Conservation (phyloP, 1,140 invertebrate genomes). For the Hyles euphorbiae region DNA sequence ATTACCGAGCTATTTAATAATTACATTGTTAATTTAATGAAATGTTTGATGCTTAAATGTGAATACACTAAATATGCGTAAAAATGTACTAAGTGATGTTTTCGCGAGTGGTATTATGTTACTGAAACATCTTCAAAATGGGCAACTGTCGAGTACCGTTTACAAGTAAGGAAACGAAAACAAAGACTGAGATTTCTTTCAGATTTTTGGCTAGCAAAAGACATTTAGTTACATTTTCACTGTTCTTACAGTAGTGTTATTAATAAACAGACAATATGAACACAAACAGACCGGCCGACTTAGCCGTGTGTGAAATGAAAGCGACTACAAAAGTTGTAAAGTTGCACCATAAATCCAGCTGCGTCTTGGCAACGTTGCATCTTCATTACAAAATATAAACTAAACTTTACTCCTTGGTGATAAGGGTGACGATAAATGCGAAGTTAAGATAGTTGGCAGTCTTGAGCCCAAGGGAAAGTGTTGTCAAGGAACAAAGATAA, state of each 20-base stretch:
- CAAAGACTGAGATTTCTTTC: too few species aligned
- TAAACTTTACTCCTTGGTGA: conserved; percentile 10
- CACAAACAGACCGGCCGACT: conserved; percentile 42
- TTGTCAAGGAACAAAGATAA: conserved; percentile 71
- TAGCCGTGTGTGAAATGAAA: conserved; percentile 53
- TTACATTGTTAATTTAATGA: too few species aligned
- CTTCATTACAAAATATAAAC: conserved; percentile 1
- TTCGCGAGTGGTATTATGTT: too few species aligned
- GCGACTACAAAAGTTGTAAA: conserved; percentile 63
- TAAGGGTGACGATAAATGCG: conserved; percentile 22
- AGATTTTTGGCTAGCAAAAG: too few species aligned
- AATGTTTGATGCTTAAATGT: too few species aligned
- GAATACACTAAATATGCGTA: too few species aligned
- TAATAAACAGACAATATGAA: conserved; percentile 32
- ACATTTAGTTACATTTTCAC: too few species aligned
- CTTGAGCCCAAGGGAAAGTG: conserved; percentile 61
- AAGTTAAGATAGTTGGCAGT: conserved; percentile 26
- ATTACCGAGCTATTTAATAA: too few species aligned
- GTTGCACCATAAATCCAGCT: conserved; percentile 59
- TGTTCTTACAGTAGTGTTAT: conserved; percentile 5
- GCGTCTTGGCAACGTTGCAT: conserved; percentile 27
- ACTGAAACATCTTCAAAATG: too few species aligned
- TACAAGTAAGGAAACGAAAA: too few species aligned
- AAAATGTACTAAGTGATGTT: too few species aligned
- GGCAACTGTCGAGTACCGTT: too few species aligned